Conservation (phyloP, 2,888 invertebrate genomes). For the Zelleria hepariella region DNA sequence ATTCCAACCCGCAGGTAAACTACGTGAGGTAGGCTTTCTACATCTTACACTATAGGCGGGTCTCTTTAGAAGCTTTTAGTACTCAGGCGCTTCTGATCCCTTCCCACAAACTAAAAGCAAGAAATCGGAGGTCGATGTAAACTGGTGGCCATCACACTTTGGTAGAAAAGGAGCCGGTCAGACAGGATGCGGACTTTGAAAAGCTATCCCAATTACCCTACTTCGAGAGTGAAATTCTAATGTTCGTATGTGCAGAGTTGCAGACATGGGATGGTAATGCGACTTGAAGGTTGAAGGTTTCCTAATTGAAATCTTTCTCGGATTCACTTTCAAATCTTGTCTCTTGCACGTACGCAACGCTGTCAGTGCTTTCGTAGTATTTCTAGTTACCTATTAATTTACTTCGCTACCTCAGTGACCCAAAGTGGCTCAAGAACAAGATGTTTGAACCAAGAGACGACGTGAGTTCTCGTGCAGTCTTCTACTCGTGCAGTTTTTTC, state of each 20-base stretch:
- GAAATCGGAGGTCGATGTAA: background rate
- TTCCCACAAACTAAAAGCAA: background rate
- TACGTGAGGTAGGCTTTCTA: too few species aligned
- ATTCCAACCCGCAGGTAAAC: too few species aligned
- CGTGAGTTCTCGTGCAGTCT: too few species aligned
- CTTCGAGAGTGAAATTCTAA: background rate
- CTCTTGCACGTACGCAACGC: background rate
- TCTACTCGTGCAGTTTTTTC: too few species aligned
- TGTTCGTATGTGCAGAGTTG: background rate
- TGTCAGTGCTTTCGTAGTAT: too few species aligned
- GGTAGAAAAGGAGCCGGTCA: background rate
- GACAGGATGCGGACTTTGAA: conserved; percentile 2
- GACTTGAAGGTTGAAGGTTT: background rate
- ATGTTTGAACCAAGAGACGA: too few species aligned
- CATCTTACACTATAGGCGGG: too few species aligned
- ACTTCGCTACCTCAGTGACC: too few species aligned
- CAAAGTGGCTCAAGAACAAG: too few species aligned
- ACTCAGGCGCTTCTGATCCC: background rate
- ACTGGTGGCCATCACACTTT: background rate
- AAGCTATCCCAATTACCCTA: conserved; percentile 4
- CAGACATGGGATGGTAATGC: background rate
- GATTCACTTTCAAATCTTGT: background rate
- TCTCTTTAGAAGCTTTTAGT: background rate
- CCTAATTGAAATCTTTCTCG: background rate
- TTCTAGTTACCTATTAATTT: too few species aligned